phyloP scores from a whole-genome alignment of 2,797 vertebrate genomes.

The Silurus aristotelis region DNA sequence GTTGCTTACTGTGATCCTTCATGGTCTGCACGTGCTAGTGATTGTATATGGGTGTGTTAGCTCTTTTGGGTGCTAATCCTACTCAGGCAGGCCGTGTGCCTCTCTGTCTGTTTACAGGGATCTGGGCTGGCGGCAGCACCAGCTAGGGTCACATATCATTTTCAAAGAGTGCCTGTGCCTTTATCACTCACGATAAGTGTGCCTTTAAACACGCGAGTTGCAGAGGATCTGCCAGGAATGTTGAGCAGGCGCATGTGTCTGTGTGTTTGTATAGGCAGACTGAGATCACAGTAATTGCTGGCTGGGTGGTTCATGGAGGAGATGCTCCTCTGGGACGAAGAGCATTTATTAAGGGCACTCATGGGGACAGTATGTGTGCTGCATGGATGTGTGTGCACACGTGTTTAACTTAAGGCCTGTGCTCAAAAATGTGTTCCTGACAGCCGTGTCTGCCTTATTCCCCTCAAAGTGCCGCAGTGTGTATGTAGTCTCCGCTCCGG shows the following conservation, averaged over 20 bases:
- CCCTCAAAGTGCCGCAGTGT: slow-evolving; percentile 59
- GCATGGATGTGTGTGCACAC: slow-evolving; percentile 36
- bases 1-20: slow-evolving; percentile 5
- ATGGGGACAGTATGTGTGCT: slow-evolving; percentile 45
- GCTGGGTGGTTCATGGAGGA: slow-evolving; percentile 42
- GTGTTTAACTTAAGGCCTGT: slow-evolving; percentile 42
- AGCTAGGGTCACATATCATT: slow-evolving; percentile 72
- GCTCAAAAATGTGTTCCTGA: slow-evolving; percentile 63
- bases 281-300: slow-evolving; percentile 52
- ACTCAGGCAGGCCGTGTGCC: slow-evolving; percentile 66
- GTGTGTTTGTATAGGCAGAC: slow-evolving; percentile 50
- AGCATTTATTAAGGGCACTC: slow-evolving; percentile 68
- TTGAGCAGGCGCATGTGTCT: slow-evolving; percentile 57
- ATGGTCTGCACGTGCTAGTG: slow-evolving; percentile 18
- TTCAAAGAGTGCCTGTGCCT: slow-evolving; percentile 75
- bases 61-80: slow-evolving; percentile 70
- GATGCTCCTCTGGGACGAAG: slow-evolving; percentile 61
- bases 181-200: slow-evolving; percentile 62
- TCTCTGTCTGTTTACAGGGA: slow-evolving; percentile 69
- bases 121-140: slow-evolving; percentile 72
- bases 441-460: slow-evolving; percentile 58
- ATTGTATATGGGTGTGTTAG: slow-evolving; percentile 46
- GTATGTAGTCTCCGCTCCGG: slow-evolving; percentile 59
- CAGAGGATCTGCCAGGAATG: slow-evolving; percentile 72
- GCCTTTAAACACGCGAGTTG: slow-evolving; percentile 54